Percentiles rank a stretch among this genome's conserved stretches.
Conservation (phyloP, 2,797 vertebrate genomes). For the Hephaestus fuliginosus region DNA sequence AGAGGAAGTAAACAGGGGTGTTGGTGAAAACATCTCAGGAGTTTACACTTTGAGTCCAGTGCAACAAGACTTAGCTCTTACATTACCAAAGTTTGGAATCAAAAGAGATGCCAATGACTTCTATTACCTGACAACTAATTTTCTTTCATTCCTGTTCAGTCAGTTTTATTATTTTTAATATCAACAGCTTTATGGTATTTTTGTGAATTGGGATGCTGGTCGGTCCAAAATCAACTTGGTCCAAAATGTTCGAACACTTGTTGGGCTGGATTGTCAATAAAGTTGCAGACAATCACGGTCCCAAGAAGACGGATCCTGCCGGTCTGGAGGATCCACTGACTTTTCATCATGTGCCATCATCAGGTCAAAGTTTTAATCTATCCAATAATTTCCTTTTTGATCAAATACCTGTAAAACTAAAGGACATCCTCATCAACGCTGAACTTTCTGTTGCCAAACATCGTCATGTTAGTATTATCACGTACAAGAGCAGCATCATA, state of each 20-base stretch:
- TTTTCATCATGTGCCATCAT: background rate
- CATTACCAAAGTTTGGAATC: too few relatives aligned
- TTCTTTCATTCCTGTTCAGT: background rate
- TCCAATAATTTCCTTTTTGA: background rate
- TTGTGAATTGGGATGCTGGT: too few relatives aligned
- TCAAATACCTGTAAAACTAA: background rate
- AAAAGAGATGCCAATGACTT: background rate
- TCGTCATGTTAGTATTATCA: background rate
- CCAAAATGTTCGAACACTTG: background rate
- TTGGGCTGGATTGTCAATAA: background rate
- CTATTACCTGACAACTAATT: too few relatives aligned
- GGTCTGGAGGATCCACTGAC: background rate
- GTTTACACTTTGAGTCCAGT: conserved; percentile 12
- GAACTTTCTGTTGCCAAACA: background rate
- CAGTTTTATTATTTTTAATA: background rate
- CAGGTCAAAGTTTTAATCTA: background rate
- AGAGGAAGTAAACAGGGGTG: background rate
- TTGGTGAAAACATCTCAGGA: background rate
- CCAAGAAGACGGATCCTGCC: background rate
- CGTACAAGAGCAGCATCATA: too few relatives aligned
- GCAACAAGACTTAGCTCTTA: background rate
- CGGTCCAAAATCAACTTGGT: background rate
- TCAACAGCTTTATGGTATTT: too few relatives aligned
- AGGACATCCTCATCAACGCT: background rate
- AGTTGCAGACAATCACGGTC: background rate